Evolutionary conservation across 2,797 vertebrate species (phyloP).

Genomic region (Cottoperca gobio): DNA sequence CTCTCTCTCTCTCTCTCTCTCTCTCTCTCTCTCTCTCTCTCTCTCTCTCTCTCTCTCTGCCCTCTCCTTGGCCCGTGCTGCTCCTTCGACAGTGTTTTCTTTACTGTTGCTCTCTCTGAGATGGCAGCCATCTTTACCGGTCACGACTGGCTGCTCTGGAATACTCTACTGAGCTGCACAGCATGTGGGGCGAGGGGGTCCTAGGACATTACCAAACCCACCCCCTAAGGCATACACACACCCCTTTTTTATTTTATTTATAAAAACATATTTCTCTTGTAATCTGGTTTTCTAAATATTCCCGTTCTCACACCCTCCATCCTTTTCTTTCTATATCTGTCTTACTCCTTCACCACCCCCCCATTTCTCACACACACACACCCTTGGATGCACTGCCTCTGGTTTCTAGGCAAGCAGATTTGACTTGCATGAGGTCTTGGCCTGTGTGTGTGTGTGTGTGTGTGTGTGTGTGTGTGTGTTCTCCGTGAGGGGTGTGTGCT

Average conservation of each 20-base stretch:
- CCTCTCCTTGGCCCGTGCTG: background rate
- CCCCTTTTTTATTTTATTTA: background rate
- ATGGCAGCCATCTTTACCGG: conserved; percentile 62
- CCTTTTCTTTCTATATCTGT: conserved; percentile 40
- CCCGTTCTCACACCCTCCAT: conserved; percentile 54
- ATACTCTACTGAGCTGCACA: conserved; percentile 63
- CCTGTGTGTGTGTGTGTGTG: conserved; percentile 59
- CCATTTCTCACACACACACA: conserved; percentile 35
- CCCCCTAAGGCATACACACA: conserved; percentile 23
- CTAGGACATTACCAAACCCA: conserved; percentile 40
- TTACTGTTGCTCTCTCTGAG: conserved; percentile 9
- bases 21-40: too few species aligned
- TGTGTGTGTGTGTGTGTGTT: conserved; percentile 50
- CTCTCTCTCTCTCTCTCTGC: conserved; percentile 5
- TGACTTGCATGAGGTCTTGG: conserved; percentile 77
- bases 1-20: too few species aligned
- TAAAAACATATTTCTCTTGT: conserved; percentile 39
- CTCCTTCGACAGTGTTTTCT: conserved; percentile 39
- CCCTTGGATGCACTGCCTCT: conserved; percentile 45
- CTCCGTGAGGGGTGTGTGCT: conserved; percentile 44
- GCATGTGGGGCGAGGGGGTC: conserved; percentile 65
- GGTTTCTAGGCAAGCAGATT: conserved; percentile 74
- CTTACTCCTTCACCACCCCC: background rate
- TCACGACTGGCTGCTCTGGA: conserved; percentile 66
- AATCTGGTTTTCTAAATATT: conserved; percentile 58